Percentiles rank a stretch among this genome's conserved stretches.
phyloP scores from a whole-genome alignment of 2,888 invertebrate species.

The Pristionchus maxplancki region DNA sequence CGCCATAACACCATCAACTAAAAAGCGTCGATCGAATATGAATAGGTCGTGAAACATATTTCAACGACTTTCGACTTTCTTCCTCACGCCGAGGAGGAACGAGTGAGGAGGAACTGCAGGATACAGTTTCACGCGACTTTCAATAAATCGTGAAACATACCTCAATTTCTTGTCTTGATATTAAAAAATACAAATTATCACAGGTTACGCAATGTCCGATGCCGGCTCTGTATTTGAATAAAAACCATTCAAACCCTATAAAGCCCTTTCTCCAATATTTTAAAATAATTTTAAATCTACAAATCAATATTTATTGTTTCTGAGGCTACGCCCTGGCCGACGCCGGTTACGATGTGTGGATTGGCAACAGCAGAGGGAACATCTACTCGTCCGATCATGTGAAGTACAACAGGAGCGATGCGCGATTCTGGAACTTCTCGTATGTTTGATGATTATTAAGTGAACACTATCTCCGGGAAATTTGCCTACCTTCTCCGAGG shows the following conservation, averaged over 20 bases:
- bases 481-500: too few species aligned
- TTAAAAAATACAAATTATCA: too few species aligned
- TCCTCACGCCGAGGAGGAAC: too few species aligned
- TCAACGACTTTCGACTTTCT: neutral
- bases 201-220: too few species aligned
- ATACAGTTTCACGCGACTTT: too few species aligned
- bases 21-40: neutral
- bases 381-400: neutral
- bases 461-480: too few species aligned
- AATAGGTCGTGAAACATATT: neutral
- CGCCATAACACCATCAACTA: neutral
- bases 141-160: neutral
- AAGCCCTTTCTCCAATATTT: too few species aligned
- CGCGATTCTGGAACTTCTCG: conserved; percentile 12
- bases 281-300: too few species aligned
- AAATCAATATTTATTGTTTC: neutral
- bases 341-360: neutral
- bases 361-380: neutral
- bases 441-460: too few species aligned
- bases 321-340: neutral
- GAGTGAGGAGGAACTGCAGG: too few species aligned
- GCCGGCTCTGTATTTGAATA: too few species aligned
- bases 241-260: too few species aligned
- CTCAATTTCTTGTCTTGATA: neutral
- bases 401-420: neutral